These are phyloP conservation scores for Malacoraja senta DNA, from an alignment of 2,797 vertebrate genomes.

Conservation along the genomic window DNA sequence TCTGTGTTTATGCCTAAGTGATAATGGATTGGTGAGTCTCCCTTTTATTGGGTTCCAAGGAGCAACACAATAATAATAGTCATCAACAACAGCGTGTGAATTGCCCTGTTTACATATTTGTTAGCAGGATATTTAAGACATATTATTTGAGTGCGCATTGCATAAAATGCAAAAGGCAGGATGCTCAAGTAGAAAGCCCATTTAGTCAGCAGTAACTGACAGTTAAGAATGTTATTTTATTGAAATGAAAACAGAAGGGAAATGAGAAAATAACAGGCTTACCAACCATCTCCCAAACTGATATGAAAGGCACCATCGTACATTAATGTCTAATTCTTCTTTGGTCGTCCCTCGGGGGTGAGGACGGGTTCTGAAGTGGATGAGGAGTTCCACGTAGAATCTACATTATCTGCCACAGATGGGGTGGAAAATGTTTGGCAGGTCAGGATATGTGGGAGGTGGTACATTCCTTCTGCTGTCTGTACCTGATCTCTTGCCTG, in stretches of 20 bases:
- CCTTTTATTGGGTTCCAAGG: slow-evolving; percentile 31
- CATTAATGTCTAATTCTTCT: slow-evolving; percentile 64
- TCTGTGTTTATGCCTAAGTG: slow-evolving; percentile 9
- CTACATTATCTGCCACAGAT: too few relatives aligned
- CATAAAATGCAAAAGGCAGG: slow-evolving; percentile 53
- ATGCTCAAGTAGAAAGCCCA: slow-evolving; percentile 63
- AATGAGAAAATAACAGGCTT: slow-evolving; percentile 74
- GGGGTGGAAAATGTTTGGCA: too few relatives aligned
- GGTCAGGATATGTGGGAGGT: too few relatives aligned
- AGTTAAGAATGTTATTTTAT: slow-evolving; percentile 67
- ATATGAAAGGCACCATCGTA: slow-evolving; percentile 69
- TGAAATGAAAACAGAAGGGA: slow-evolving; percentile 60
- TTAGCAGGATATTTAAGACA: slow-evolving; percentile 39
- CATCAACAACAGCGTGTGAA: slow-evolving; percentile 26
- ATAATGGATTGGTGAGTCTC: slow-evolving; percentile 11
- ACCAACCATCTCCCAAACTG: slow-evolving; percentile 69
- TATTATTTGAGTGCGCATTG: slow-evolving; percentile 65
- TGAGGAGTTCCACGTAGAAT: too few relatives aligned
- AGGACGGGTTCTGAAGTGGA: too few relatives aligned
- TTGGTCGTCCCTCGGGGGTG: too few relatives aligned
- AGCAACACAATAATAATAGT: slow-evolving; percentile 28
- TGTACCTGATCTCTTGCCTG: too few relatives aligned
- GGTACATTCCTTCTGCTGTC: too few relatives aligned
- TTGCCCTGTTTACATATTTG: slow-evolving; percentile 33
- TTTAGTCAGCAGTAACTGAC: slow-evolving; percentile 71